phyloP scores from a whole-genome alignment of 2,113 vertebrate genomes.

The Tylochromis polylepis region DNA sequence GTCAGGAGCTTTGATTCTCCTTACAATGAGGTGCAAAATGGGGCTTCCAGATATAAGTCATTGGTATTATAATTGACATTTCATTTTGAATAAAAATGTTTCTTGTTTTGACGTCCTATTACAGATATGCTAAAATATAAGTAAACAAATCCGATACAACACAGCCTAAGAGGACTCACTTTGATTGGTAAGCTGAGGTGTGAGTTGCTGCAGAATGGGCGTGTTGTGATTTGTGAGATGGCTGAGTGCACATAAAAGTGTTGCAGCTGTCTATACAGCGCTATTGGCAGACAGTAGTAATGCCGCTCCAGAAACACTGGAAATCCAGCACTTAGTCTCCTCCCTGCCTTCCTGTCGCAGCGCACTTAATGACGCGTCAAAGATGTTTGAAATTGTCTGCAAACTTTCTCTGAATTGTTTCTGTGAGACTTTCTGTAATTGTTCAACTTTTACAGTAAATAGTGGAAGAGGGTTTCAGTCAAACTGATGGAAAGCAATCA shows the following conservation, averaged over 20 bases:
- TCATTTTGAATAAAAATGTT: neutral
- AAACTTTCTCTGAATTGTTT: neutral
- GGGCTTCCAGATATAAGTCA: neutral
- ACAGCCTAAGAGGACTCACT: neutral
- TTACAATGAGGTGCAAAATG: rapidly evolving
- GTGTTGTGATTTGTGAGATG: neutral
- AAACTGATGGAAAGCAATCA: neutral
- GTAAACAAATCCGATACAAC: neutral
- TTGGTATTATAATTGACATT: neutral
- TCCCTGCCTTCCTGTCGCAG: neutral
- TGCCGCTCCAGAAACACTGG: neutral
- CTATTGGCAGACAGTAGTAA: neutral
- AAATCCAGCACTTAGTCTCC: neutral
- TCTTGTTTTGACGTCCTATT: neutral
- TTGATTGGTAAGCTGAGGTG: neutral
- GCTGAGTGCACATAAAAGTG: neutral
- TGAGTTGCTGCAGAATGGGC: neutral
- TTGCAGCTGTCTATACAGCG: neutral
- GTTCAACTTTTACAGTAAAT: neutral
- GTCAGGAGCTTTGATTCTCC: neutral
- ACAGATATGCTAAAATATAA: neutral
- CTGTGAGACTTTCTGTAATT: neutral
- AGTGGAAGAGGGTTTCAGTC: neutral
- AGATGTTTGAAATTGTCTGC: neutral
- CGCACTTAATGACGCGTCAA: neutral